Percentiles rank a stretch among this genome's conserved stretches.
Evolutionary conservation across 2,888 invertebrate genomes (phyloP).

Genomic region (Drosophila subsilvestris): DNA sequence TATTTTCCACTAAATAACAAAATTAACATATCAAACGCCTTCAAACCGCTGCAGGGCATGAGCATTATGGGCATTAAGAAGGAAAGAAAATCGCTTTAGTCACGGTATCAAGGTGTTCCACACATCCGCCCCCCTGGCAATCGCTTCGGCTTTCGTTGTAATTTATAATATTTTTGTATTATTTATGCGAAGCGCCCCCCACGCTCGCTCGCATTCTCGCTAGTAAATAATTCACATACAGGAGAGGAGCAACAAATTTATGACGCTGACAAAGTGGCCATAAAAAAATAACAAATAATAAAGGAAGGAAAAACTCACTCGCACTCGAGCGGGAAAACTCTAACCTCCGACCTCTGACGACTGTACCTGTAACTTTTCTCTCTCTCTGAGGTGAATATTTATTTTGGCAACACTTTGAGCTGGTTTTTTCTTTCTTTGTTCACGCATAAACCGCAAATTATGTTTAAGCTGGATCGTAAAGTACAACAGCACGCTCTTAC

Average conservation of each 20-base stretch:
- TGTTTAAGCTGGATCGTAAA: conserved; percentile 55
- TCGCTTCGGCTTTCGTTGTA: conserved; percentile 68
- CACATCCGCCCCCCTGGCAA: conserved; percentile 39
- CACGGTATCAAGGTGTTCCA: conserved; percentile 53
- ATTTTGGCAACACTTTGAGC: conserved; percentile 52
- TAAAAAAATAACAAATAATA: conserved; percentile 77
- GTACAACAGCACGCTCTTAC: conserved; percentile 51
- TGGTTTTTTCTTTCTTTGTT: conserved; percentile 43
- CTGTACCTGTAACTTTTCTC: conserved; percentile 5
- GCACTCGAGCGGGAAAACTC: conserved; percentile 18
- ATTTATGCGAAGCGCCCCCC: conserved; percentile 63
- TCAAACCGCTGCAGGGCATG: conserved; percentile 7
- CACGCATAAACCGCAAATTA: conserved; percentile 65
- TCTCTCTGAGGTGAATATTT: conserved; percentile 40
- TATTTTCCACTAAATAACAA: conserved; percentile 3
- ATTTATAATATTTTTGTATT: conserved; percentile 78
- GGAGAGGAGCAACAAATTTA: conserved; percentile 57
- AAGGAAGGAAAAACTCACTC: conserved; percentile 34
- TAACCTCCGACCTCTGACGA: conserved; percentile 14
- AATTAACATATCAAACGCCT: conserved; percentile 23
- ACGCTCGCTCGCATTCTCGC: conserved; percentile 63
- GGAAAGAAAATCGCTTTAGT: conserved; percentile 41
- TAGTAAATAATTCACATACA: conserved; percentile 78
- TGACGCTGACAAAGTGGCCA: conserved; percentile 79
- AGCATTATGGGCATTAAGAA: conserved; percentile 33